Conservation (phyloP, 2,888 invertebrate species). For the Erebia ligea region DNA sequence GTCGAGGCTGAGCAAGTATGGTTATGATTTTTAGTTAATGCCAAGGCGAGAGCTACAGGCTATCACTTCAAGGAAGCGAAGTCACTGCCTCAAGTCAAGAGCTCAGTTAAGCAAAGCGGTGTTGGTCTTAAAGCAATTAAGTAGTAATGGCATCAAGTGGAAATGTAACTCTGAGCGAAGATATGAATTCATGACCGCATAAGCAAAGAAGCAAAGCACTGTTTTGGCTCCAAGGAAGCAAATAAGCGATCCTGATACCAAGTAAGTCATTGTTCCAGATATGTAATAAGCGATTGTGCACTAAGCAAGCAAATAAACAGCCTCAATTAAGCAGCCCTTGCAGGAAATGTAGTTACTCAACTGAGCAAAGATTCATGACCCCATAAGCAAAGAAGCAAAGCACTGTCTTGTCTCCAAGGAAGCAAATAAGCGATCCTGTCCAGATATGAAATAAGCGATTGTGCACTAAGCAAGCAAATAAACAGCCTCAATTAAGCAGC, state of each 20-base stretch:
- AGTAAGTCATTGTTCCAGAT: neutral
- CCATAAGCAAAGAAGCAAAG: too few species aligned
- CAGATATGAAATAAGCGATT: neutral
- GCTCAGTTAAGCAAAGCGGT: too few species aligned
- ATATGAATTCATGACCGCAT: too few species aligned
- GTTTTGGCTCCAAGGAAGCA: neutral
- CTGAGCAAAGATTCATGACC: too few species aligned
- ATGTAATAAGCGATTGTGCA: neutral
- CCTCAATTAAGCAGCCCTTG: too few species aligned
- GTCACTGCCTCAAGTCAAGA: too few species aligned
- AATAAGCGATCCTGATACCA: neutral
- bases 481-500: neutral
- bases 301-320: neutral
- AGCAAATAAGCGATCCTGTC: neutral
- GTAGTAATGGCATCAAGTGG: too few species aligned
- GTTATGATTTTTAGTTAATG: neutral
- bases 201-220: too few species aligned
- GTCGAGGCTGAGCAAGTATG: neutral
- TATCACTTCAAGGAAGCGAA: neutral
- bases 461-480: neutral
- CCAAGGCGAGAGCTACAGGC: neutral
- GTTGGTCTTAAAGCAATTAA: too few species aligned
- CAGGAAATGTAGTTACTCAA: too few species aligned
- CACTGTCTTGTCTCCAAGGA: too few species aligned
- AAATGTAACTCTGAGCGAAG: too few species aligned